Percentiles rank a stretch among this genome's conserved stretches.
Evolutionary conservation across 92 coral and sea anemone species (phyloP).

Genomic region (Parazoanthus swiftii): DNA sequence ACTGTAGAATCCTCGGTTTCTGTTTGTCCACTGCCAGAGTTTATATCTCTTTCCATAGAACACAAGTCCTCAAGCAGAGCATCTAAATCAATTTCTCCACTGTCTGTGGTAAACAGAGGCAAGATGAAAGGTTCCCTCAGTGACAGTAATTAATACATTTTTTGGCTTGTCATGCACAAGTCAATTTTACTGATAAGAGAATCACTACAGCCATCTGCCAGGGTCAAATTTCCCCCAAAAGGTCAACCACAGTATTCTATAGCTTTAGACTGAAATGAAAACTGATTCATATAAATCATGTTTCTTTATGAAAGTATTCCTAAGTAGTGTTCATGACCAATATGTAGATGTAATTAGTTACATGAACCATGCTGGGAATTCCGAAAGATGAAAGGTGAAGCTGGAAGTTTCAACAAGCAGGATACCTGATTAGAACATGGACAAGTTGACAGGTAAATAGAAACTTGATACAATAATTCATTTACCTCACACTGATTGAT

Average conservation of each 20-base stretch:
- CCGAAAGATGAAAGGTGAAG: constrained; percentile 13
- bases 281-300: background rate
- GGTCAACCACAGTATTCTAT: constrained; percentile 9
- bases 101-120: constrained; percentile 57
- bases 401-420: background rate
- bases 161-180: constrained; percentile 21
- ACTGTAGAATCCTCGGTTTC: constrained; percentile 29
- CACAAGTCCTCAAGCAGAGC: constrained; percentile 95
- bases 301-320: no score
- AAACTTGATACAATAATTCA: constrained; percentile 17
- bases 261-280: background rate
- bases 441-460: background rate
- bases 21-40: constrained; percentile 39
- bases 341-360: background rate
- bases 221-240: constrained; percentile 1
- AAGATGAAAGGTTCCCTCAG: constrained; percentile 19
- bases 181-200: constrained; percentile 26
- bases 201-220: constrained; percentile 33
- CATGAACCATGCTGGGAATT: constrained; percentile 24
- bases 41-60: constrained; percentile 91
- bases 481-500: constrained; percentile 4
- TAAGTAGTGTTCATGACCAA: background rate
- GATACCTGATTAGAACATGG: constrained; percentile 12
- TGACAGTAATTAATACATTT: constrained; percentile 41
- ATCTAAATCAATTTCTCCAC: constrained; percentile 96